phyloP scores from a whole-genome alignment of 2,888 invertebrate species.

The Bellardia bayeri region DNA sequence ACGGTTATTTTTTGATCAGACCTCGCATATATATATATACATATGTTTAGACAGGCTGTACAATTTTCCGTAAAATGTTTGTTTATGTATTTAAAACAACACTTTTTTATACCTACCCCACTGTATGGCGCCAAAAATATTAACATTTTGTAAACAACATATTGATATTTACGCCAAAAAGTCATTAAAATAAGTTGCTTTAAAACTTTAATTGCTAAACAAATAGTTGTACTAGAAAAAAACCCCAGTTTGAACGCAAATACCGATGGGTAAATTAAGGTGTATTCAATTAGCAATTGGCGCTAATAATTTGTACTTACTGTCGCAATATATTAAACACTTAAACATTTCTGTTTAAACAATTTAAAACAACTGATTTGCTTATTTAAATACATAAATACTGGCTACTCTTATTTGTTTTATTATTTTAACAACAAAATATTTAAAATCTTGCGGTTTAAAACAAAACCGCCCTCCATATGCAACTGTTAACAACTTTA shows the following conservation, averaged over 20 bases:
- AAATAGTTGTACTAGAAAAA: background rate
- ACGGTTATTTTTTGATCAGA: too few species aligned
- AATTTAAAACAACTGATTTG: slow-evolving; percentile 33
- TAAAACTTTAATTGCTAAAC: background rate
- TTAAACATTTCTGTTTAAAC: background rate
- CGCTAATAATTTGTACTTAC: slow-evolving; percentile 42
- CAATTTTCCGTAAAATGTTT: too few species aligned
- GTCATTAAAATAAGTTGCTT: background rate
- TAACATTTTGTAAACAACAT: background rate
- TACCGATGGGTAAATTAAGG: slow-evolving; percentile 17
- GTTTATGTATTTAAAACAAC: too few species aligned
- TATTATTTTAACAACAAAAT: slow-evolving; percentile 14
- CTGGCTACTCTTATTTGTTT: background rate
- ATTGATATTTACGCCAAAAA: background rate
- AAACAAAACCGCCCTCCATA: slow-evolving; percentile 14
- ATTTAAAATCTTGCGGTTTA: slow-evolving; percentile 1
- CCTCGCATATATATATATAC: too few species aligned
- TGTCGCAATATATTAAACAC: slow-evolving; percentile 39
- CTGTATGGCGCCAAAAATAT: background rate
- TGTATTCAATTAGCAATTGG: slow-evolving; percentile 57
- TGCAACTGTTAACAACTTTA: slow-evolving; percentile 27
- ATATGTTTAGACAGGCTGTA: too few species aligned
- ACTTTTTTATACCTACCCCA: too few species aligned
- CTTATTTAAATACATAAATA: slow-evolving; percentile 37
- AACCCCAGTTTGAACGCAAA: background rate